A percentile compares a stretch with the other conserved stretches of the same genome.
Evolutionary conservation across 2,113 vertebrate genomes (phyloP).

Genomic region (Anoplopoma fimbria): DNA sequence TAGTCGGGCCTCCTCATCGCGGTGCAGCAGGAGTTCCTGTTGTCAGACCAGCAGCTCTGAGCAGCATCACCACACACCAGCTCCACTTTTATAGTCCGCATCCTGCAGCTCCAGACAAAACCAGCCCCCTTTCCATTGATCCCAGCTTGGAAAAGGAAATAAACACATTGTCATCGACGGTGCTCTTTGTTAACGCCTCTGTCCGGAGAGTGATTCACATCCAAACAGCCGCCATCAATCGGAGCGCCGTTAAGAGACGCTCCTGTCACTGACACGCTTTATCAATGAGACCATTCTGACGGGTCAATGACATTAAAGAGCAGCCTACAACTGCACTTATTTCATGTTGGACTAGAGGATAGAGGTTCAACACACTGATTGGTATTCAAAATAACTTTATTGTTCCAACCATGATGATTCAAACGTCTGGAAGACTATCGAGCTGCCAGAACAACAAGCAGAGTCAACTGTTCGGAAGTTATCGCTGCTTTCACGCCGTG

Average conservation of each 20-base stretch:
- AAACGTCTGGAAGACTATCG: conserved; percentile 71
- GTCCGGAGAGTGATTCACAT: conserved; percentile 56
- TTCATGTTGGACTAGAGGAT: neutral
- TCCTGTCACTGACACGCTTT: conserved; percentile 58
- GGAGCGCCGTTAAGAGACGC: conserved; percentile 43
- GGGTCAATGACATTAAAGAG: conserved; percentile 50
- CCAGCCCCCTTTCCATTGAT: conserved; percentile 61
- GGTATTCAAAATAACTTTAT: conserved; percentile 54
- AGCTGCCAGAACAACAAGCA: conserved; percentile 62
- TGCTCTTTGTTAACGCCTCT: conserved; percentile 62
- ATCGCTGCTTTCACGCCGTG: conserved; percentile 69
- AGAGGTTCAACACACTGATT: conserved; percentile 36
- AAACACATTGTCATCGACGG: conserved; percentile 68
- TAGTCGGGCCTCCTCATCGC: neutral
- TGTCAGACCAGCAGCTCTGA: conserved; percentile 25
- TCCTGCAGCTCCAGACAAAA: conserved; percentile 69
- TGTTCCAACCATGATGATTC: conserved; percentile 70
- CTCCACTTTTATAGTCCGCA: conserved; percentile 62
- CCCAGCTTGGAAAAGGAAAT: conserved; percentile 58
- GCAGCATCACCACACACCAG: conserved; percentile 1
- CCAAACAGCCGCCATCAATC: conserved; percentile 58
- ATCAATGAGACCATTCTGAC: conserved; percentile 53
- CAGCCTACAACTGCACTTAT: conserved; percentile 16
- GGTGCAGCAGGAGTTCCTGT: neutral
- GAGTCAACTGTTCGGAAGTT: conserved; percentile 71